Evolutionary conservation across 2,888 invertebrate species (phyloP), one percentile per base, ranked within the genome.

Genomic region (Hoplodrina blanda): DNA sequence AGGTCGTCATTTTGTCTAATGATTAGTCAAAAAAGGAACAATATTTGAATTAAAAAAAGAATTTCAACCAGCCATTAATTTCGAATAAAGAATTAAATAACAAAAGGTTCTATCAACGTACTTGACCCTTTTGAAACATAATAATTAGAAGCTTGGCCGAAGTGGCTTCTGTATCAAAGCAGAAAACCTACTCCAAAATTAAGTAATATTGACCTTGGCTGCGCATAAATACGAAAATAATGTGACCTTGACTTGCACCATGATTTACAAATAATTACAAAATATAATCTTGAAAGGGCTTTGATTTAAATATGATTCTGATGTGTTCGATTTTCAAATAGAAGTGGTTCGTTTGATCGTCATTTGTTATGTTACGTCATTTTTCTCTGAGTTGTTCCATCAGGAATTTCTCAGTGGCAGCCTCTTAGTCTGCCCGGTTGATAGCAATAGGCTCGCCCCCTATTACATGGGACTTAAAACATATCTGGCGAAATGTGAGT

Each of bases 201-300:
- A 52, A 17, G 68, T 52, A 67, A 74, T 2, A 37, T 46, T 68
- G 66, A 74, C 75, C 63, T 74, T 62, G 50, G 17, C 10, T 57
- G 53, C 25, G 17, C 13, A 25, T 25, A 25, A n/a, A 25, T 25
- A 25, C 25, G 25, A 25, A 25, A 25, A 25, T 25, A 25, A 25
- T 25, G 30, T 55, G 54, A 73, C 50, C 59, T 74, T 68, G 80
- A 64, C 19, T 59, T 57, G 17, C 13, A 69, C 62, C 68, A 68
- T 62, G 54, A 65, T 70, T 70, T 67, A 73, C 25, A 20, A 46
- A 54, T 41, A 15, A 59, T 81, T 81, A 62, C 65, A 53, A 71
- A 76, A 81, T 19, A 8, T 44, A 54, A 68, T 65, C 56, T 76
- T 76, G 25, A 20, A 44, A 78, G 81, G 68, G 81, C 76, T 50